These are phyloP conservation scores for Cheilinus undulatus DNA, from an alignment of 2,113 vertebrate genomes.

Conservation along the genomic window DNA sequence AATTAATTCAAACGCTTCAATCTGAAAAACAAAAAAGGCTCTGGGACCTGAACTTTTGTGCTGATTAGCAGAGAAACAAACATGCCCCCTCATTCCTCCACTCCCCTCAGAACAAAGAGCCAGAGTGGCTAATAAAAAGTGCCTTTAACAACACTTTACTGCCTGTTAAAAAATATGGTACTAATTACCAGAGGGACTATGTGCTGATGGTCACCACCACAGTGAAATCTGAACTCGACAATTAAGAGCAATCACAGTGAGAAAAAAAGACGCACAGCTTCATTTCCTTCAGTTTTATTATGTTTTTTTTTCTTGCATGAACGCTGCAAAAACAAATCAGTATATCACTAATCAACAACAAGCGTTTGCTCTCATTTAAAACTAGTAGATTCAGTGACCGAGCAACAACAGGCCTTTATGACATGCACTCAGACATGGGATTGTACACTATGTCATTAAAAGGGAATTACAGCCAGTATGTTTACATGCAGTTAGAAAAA, in stretches of 20 bases:
- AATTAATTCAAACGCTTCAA: background rate
- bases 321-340: slow-evolving; percentile 57
- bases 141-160: slow-evolving; percentile 63
- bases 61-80: slow-evolving; percentile 54
- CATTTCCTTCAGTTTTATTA: slow-evolving; percentile 54
- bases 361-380: slow-evolving; percentile 57
- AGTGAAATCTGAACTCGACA: slow-evolving; percentile 36
- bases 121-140: slow-evolving; percentile 48
- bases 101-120: slow-evolving; percentile 54
- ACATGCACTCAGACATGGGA: slow-evolving; percentile 25
- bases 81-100: slow-evolving; percentile 14
- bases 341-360: slow-evolving; percentile 65
- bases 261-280: slow-evolving; percentile 39
- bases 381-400: slow-evolving; percentile 22
- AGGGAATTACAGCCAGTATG: background rate
- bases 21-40: background rate
- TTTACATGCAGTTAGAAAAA: no score
- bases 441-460: background rate
- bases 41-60: background rate
- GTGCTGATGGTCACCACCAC: slow-evolving; percentile 57
- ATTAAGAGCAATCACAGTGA: slow-evolving; percentile 41
- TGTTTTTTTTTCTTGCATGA: slow-evolving; percentile 60
- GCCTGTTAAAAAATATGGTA: slow-evolving; percentile 69
- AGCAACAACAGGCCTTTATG: slow-evolving; percentile 13
- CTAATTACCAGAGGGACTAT: slow-evolving; percentile 56